Base-by-base conservation (phyloP, 2,797 vertebrate species). In the Monodelphis domestica region DNA sequence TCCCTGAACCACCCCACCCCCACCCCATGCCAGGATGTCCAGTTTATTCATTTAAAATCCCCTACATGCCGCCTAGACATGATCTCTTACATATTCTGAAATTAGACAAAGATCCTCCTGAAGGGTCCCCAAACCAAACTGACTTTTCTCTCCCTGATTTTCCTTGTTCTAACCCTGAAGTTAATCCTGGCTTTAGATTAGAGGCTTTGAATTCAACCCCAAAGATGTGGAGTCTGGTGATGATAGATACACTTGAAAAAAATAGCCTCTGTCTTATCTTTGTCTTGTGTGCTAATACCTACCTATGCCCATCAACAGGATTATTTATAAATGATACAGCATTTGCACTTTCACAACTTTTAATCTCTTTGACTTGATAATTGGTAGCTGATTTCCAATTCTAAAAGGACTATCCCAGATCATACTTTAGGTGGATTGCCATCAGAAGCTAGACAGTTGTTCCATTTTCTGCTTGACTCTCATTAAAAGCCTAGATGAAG, bases 31-130 rank as follows among this genome's bases (percentile, higher is more conserved):
- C 89, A 45, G n/a, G 4, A 7, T 93, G 93, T 92, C 52, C 95
- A 96, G 94, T 53, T 52, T 97, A 95, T 90, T 87, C 95, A 45
- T 50, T 94, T 96, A 95, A 97, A 97, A 95, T 97, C 91, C 95
- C 90, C 54, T 93, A 87, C 21, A 33, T 94, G 93, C 95, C 94
- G 89, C 94, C 92, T 93, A 96, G 94, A 95, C 88, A 94, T 95
- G 93, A n/a, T 93, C 0, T 92, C 91, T 93, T 88, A 97, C 89
- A 84, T n/a, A n/a, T 95, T 96, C 88, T 90, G 95, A 96, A 97
- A 96, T 95, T 94, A 97, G 92, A 87, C 97, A 97, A 97, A 97
- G 15, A 94, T 9, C 29, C 50, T 93, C 11, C 90, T 95, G 97
- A 97, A 91, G 0, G 0, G n/a, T 89, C 92, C 38, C 90, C 93